phyloP scores from a whole-genome alignment of 1,140 invertebrate species.

The Coptotermes formosanus region DNA sequence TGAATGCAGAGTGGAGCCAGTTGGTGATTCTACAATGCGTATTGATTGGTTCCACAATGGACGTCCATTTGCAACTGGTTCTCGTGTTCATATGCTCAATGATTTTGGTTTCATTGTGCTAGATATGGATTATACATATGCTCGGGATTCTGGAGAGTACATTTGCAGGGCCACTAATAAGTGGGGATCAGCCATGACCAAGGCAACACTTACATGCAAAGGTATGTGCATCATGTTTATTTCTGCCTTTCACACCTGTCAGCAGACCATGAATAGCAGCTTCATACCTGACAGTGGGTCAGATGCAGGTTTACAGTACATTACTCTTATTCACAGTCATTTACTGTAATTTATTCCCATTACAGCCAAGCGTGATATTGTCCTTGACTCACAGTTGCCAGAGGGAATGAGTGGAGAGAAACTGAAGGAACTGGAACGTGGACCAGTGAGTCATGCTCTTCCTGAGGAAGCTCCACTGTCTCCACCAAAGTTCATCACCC shows the following conservation, averaged over 20 bases:
- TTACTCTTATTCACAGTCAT: no score
- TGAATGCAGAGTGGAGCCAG: slow-evolving; percentile 85
- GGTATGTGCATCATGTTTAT: slow-evolving; percentile 40
- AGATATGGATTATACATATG: slow-evolving; percentile 83
- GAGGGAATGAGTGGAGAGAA: slow-evolving; percentile 90
- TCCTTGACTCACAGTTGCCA: slow-evolving; percentile 89
- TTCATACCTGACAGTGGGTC: no score
- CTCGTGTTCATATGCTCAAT: slow-evolving; percentile 85
- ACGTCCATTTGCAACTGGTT: slow-evolving; percentile 81
- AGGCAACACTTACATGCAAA: slow-evolving; percentile 78
- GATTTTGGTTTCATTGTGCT: slow-evolving; percentile 91
- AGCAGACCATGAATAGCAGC: not conserved
- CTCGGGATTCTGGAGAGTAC: slow-evolving; percentile 82
- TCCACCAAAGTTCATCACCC: slow-evolving; percentile 83
- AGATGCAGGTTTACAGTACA: no score
- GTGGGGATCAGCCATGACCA: slow-evolving; percentile 80
- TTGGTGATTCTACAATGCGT: slow-evolving; percentile 80
- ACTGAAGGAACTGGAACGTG: slow-evolving; percentile 87
- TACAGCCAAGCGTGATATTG: slow-evolving; percentile 78
- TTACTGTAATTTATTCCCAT: slow-evolving; percentile 26
- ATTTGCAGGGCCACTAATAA: slow-evolving; percentile 82
- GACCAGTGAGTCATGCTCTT: slow-evolving; percentile 65
- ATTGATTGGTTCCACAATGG: slow-evolving; percentile 96
- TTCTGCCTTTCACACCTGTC: not conserved
- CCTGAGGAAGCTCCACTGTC: slow-evolving; percentile 65